Percentiles rank a stretch among this genome's conserved stretches.
These are phyloP conservation scores for Akabosia matsudoensis DNA, from an alignment of 1,140 invertebrate genomes.

Conservation along the genomic window DNA sequence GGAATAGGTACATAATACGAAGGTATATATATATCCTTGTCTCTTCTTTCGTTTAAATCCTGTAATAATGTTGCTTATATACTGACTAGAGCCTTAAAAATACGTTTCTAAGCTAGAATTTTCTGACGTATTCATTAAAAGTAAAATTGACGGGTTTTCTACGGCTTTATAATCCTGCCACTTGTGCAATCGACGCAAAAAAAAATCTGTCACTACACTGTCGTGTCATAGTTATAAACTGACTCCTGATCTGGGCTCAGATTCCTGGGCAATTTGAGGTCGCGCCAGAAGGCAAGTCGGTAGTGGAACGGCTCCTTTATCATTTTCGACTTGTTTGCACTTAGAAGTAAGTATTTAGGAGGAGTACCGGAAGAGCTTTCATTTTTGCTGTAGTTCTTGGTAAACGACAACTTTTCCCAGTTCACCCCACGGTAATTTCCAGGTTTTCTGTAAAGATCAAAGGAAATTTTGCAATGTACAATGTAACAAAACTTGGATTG, in stretches of 20 bases:
- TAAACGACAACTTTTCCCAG: background rate
- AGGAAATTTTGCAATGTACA: background rate
- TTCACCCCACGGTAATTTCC: background rate
- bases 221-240: background rate
- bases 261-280: conserved; percentile 12
- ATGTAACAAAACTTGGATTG: background rate
- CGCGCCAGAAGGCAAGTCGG: background rate
- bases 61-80: too few relatives aligned
- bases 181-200: too few relatives aligned
- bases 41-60: too few relatives aligned
- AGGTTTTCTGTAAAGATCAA: background rate
- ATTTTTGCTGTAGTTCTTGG: background rate
- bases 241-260: background rate
- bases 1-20: too few relatives aligned
- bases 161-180: too few relatives aligned
- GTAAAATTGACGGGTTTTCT: too few relatives aligned
- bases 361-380: background rate
- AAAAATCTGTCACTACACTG: background rate
- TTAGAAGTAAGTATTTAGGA: background rate
- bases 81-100: too few relatives aligned
- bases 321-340: background rate
- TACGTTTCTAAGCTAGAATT: too few relatives aligned
- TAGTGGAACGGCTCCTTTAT: background rate
- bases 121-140: too few relatives aligned
- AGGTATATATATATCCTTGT: too few relatives aligned